A percentile compares a stretch with the other conserved stretches of the same genome.
Evolutionary conservation across 64 coral and sea anemone species (phyloP).

Genomic region (Platygyra sinensis): DNA sequence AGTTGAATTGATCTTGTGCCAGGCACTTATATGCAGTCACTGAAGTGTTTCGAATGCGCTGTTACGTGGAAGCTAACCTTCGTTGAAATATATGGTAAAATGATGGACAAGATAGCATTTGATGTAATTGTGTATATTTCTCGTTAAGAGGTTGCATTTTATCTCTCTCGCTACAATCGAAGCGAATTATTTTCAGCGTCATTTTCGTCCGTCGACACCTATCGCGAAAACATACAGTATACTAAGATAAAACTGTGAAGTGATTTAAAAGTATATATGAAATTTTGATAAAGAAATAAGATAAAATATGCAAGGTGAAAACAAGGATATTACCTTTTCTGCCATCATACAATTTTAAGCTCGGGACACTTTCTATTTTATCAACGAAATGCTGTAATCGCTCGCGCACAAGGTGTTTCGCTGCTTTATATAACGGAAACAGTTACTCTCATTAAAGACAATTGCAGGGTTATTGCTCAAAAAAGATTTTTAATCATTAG

Average conservation of each 20-base stretch:
- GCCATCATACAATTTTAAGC: background rate
- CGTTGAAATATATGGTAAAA: too few species aligned
- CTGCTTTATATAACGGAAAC: background rate
- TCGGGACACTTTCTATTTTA: background rate
- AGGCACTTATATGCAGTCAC: too few species aligned
- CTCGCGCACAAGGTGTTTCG: background rate
- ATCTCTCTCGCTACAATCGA: too few species aligned
- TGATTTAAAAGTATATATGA: background rate
- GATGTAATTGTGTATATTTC: too few species aligned
- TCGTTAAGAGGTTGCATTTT: too few species aligned
- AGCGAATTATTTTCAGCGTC: too few species aligned
- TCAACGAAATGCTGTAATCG: background rate
- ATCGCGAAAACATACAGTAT: background rate
- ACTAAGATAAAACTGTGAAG: background rate
- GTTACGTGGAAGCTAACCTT: too few species aligned
- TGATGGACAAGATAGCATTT: too few species aligned
- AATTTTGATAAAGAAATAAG: background rate
- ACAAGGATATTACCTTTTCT: background rate
- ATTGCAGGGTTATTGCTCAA: background rate
- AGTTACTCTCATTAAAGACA: background rate
- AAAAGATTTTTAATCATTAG: constrained; percentile 10
- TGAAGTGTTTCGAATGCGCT: too few species aligned
- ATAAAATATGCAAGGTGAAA: background rate
- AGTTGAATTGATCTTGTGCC: background rate
- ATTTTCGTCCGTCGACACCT: background rate